A percentile compares a stretch with the other conserved stretches of the same genome.
phyloP scores from a whole-genome alignment of 1,140 invertebrate genomes.

The Eueides isabella region DNA sequence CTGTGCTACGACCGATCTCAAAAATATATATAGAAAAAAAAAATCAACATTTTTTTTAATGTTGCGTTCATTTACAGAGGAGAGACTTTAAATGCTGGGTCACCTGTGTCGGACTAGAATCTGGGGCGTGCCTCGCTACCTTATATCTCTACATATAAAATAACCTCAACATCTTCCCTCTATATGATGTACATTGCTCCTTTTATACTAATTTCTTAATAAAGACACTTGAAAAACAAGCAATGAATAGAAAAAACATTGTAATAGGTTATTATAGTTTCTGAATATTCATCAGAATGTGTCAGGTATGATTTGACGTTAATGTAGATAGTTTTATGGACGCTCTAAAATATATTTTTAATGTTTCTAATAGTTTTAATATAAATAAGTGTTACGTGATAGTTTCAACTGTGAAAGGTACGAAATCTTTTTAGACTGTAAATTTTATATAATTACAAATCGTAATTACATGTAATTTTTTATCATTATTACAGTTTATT shows the following conservation, averaged over 20 bases:
- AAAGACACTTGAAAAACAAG: neutral
- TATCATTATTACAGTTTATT: no score
- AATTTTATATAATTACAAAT: no score
- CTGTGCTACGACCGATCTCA: neutral
- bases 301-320: neutral
- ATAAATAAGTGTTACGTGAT: no score
- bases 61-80: neutral
- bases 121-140: neutral
- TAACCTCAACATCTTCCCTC: neutral
- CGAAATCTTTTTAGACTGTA: no score
- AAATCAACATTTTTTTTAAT: neutral
- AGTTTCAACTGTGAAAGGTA: no score
- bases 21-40: neutral
- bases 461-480: no score
- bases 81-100: conserved; percentile 1
- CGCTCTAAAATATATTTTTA: no score
- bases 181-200: neutral
- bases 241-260: neutral
- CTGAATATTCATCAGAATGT: neutral
- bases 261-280: neutral
- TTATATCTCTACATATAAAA: neutral
- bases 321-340: no score
- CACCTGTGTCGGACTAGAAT: conserved; percentile 2
- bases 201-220: neutral
- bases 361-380: no score